These are phyloP conservation scores for Dreissena rostriformis DNA, from an alignment of 1,140 invertebrate genomes.

Conservation along the genomic window DNA sequence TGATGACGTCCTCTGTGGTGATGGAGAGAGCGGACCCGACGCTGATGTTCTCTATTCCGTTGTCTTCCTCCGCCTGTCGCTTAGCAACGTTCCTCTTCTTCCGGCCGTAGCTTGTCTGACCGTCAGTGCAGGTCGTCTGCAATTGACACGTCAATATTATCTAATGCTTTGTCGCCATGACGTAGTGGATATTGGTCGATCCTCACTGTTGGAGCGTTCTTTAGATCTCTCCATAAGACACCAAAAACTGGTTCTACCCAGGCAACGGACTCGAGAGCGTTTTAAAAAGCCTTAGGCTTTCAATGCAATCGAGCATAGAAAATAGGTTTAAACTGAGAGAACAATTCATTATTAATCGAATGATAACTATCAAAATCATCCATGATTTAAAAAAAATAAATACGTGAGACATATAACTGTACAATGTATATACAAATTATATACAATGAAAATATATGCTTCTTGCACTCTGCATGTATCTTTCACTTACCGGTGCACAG, in stretches of 20 bases:
- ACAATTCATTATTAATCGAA: too few species aligned
- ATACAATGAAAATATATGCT: background rate
- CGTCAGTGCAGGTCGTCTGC: slow-evolving; percentile 48
- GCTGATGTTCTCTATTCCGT: slow-evolving; percentile 53
- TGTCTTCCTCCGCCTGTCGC: slow-evolving; percentile 33
- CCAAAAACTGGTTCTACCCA: too few species aligned
- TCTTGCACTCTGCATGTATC: background rate
- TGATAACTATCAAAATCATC: background rate
- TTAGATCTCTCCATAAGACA: too few species aligned
- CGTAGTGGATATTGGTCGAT: background rate
- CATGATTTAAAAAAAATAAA: background rate
- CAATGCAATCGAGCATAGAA: too few species aligned
- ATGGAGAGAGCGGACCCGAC: slow-evolving; percentile 49
- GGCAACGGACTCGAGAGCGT: too few species aligned
- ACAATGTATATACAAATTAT: background rate
- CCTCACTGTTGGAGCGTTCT: background rate
- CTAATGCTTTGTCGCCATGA: background rate
- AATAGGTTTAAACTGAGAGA: too few species aligned
- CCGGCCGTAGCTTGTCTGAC: slow-evolving; percentile 45
- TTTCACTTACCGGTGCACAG: slow-evolving; percentile 42
- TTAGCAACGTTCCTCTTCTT: slow-evolving; percentile 49
- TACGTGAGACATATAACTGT: background rate
- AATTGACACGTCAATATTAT: background rate
- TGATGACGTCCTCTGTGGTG: slow-evolving; percentile 49
- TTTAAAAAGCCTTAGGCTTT: too few species aligned